Evolutionary conservation across 2,888 invertebrate genomes (phyloP).

Genomic region (Choristoneura rosaceana): DNA sequence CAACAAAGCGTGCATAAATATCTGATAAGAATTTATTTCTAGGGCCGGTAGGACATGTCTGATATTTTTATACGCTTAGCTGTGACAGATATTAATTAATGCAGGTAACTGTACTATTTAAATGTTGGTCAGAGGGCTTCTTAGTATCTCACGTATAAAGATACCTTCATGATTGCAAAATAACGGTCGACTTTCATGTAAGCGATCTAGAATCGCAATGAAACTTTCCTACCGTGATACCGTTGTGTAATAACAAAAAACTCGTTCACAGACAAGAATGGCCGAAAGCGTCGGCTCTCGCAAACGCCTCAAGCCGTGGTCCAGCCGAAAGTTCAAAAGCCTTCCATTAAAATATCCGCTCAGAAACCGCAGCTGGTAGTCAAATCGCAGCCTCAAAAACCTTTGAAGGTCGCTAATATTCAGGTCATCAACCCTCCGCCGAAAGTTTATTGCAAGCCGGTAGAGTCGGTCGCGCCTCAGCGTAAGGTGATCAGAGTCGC

Average conservation of each 20-base stretch:
- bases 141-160: neutral
- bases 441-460: conserved; percentile 79
- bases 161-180: neutral
- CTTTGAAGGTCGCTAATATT: conserved; percentile 76
- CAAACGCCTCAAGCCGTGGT: conserved; percentile 71
- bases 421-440: conserved; percentile 76
- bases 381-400: conserved; percentile 77
- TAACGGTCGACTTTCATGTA: conserved; percentile 10
- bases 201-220: conserved; percentile 14
- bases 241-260: conserved; percentile 31
- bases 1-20: too few species aligned
- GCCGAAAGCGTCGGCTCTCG: conserved; percentile 78
- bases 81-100: too few species aligned
- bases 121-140: neutral
- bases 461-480: conserved; percentile 76
- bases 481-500: conserved; percentile 76
- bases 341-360: conserved; percentile 65
- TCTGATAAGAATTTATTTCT: too few species aligned
- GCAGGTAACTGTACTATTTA: neutral
- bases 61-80: too few species aligned
- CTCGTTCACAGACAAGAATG: conserved; percentile 65
- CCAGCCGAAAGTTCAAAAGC: conserved; percentile 77
- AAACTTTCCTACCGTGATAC: conserved; percentile 17
- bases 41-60: neutral
- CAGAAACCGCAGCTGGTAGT: conserved; percentile 77